These are phyloP conservation scores for Lordiphosa andalusiaca DNA, from an alignment of 2,888 invertebrate species.

Conservation along the genomic window DNA sequence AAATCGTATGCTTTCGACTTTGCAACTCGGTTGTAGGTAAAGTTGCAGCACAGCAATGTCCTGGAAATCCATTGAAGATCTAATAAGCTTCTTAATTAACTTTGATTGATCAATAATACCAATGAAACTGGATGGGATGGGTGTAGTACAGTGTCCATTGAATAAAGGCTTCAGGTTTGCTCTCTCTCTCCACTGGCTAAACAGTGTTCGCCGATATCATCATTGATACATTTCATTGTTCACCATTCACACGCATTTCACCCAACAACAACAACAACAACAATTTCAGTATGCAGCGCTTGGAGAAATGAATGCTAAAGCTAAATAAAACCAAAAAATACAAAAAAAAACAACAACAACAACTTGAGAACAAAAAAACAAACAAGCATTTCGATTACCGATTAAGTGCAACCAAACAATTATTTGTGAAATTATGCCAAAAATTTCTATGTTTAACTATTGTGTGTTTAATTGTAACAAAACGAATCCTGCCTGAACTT, in stretches of 20 bases:
- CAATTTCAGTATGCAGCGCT: constrained; percentile 49
- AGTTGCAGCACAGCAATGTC: too few species aligned
- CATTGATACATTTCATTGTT: constrained; percentile 18
- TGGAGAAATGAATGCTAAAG: constrained; percentile 71
- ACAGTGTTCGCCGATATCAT: background rate
- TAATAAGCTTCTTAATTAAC: too few species aligned
- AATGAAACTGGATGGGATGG: background rate
- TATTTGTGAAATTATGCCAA: constrained; percentile 34
- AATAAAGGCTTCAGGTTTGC: background rate
- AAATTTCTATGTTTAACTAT: constrained; percentile 43
- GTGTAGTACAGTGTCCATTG: too few species aligned
- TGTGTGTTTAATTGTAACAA: constrained; percentile 66
- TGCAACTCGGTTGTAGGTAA: too few species aligned
- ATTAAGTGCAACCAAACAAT: constrained; percentile 37
- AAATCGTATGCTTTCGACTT: too few species aligned
- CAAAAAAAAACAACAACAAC: constrained; percentile 15
- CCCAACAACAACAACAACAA: constrained; percentile 19
- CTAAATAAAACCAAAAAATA: constrained; percentile 66
- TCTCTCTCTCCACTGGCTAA: background rate
- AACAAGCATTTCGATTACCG: constrained; percentile 34
- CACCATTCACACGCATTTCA: constrained; percentile 20
- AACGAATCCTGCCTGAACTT: constrained; percentile 79
- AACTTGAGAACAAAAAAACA: constrained; percentile 24
- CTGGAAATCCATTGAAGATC: too few species aligned
- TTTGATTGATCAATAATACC: background rate